phyloP scores from a whole-genome alignment of 2,888 invertebrate species.

The Leptura quadrifasciata region DNA sequence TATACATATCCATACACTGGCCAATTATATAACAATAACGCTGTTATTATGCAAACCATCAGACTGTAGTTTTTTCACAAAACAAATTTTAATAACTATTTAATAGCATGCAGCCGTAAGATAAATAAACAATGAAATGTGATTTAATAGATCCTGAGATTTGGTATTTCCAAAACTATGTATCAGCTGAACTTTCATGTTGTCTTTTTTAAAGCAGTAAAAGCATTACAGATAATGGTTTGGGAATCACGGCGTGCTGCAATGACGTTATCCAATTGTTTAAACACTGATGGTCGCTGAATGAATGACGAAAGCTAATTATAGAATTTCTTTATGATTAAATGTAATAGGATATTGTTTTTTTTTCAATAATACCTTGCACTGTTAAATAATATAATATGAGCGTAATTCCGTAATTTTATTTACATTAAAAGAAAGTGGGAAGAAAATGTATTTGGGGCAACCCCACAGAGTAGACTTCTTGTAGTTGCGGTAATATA shows the following conservation, averaged over 20 bases:
- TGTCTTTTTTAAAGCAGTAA: conserved; percentile 16
- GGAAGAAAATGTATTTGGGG: not conserved
- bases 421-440: not conserved
- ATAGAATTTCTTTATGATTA: conserved; percentile 10
- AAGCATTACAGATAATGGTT: not conserved
- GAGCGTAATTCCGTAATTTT: conserved; percentile 1
- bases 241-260: conserved; percentile 26
- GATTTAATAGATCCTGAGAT: conserved; percentile 6
- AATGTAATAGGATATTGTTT: conserved; percentile 23
- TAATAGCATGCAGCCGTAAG: conserved; percentile 4
- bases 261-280: conserved; percentile 36
- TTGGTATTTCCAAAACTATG: conserved; percentile 20
- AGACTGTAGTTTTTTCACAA: not conserved
- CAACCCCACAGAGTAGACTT: not conserved
- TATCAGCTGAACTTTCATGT: conserved; percentile 13
- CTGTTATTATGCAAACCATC: not conserved
- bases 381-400: not conserved
- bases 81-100: not conserved
- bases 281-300: conserved; percentile 6
- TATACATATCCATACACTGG: too few species aligned
- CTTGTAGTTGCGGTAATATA: too few species aligned
- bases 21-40: not conserved
- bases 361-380: not conserved
- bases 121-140: conserved; percentile 4
- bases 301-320: conserved; percentile 22